A percentile compares a stretch with the other conserved stretches of the same genome.
Conservation (phyloP, 2,113 vertebrate genomes). For the Bubo blakistoni region DNA sequence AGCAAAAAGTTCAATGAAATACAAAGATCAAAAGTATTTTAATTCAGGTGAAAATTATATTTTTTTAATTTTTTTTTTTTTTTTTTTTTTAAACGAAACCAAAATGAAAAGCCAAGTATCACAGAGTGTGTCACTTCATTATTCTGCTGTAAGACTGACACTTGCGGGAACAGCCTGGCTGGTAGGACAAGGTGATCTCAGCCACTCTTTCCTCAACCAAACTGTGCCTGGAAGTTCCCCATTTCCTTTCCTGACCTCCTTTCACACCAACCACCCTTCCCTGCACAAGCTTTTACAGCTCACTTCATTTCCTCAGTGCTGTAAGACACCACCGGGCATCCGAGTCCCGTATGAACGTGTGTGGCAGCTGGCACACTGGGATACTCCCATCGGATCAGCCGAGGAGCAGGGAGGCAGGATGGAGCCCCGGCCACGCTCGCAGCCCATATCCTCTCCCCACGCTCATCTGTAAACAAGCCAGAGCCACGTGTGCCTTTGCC, state of each 20-base stretch:
- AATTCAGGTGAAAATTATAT: slow-evolving; percentile 26
- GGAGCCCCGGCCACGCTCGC: accelerated
- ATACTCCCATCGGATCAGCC: neutral
- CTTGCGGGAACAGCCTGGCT: neutral
- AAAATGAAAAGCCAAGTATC: neutral
- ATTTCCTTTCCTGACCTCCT: neutral
- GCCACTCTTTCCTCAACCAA: neutral
- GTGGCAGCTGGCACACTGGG: accelerated
- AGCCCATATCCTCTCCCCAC: neutral
- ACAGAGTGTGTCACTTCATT: neutral
- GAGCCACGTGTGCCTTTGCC: neutral
- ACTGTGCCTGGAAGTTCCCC: neutral
- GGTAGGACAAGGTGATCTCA: neutral
- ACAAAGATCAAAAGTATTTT: slow-evolving; percentile 63
- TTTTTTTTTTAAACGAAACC: neutral
- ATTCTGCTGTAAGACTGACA: neutral
- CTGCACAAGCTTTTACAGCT: neutral
- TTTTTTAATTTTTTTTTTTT: neutral
- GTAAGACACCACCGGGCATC: neutral
- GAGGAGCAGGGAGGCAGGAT: neutral
- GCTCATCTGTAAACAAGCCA: neutral
- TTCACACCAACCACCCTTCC: neutral
- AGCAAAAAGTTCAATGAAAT: slow-evolving; percentile 48
- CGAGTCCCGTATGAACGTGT: accelerated
- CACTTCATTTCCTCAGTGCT: neutral